Evolutionary conservation across 2,888 invertebrate species (phyloP).

Genomic region (Miltochrista miniata): DNA sequence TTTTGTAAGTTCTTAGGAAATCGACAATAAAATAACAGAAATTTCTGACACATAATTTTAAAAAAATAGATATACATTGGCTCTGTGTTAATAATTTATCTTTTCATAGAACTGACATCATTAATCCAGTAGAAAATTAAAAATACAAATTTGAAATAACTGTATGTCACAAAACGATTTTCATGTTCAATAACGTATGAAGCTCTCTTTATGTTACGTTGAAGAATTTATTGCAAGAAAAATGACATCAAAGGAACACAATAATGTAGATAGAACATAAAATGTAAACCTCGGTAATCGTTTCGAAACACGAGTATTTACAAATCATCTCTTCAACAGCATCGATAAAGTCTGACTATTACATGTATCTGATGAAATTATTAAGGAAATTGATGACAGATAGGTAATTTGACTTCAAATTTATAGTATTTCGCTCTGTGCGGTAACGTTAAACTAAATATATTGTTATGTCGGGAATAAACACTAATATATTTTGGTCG

Average conservation of each 20-base stretch:
- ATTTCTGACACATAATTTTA: neutral
- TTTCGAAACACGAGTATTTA: conserved; percentile 26
- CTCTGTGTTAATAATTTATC: too few relatives aligned
- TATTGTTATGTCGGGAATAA: neutral
- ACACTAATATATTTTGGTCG: too few relatives aligned
- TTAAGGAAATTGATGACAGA: conserved; percentile 35
- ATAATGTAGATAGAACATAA: conserved; percentile 53
- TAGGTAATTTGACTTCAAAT: conserved; percentile 28
- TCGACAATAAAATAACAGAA: neutral
- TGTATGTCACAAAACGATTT: conserved; percentile 57
- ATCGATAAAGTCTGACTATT: conserved; percentile 35
- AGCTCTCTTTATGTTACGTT: conserved; percentile 61
- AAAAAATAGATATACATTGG: too few relatives aligned
- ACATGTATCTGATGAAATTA: conserved; percentile 36
- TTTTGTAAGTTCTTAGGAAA: neutral
- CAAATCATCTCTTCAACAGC: conserved; percentile 35
- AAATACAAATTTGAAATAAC: conserved; percentile 1
- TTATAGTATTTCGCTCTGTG: conserved; percentile 30
- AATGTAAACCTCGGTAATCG: conserved; percentile 36
- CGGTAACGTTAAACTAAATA: conserved; percentile 17
- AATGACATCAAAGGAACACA: conserved; percentile 71
- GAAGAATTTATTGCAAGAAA: conserved; percentile 71
- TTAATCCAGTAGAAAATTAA: too few relatives aligned
- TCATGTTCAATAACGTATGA: conserved; percentile 64
- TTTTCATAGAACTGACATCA: too few relatives aligned